phyloP scores from a whole-genome alignment of 2,797 vertebrate genomes.

The Urocyon cinereoargenteus region DNA sequence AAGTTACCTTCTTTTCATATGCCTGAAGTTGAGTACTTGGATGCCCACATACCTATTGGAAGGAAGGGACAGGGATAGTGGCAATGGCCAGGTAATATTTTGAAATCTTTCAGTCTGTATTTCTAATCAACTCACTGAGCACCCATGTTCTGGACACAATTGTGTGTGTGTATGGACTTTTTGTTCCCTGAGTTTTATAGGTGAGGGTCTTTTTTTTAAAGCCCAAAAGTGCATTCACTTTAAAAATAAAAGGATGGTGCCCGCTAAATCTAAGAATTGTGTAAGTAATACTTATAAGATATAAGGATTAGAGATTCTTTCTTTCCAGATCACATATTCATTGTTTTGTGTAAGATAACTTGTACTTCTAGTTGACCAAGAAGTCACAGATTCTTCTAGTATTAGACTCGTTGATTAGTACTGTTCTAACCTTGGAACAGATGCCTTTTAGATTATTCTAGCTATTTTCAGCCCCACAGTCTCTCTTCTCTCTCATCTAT shows the following conservation, averaged over 20 bases:
- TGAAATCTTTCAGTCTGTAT: neutral
- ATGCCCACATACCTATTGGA: neutral
- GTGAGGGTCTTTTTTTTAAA: slow-evolving; percentile 62
- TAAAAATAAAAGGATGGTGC: slow-evolving; percentile 7
- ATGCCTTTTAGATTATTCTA: slow-evolving; percentile 62
- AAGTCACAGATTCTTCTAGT: slow-evolving; percentile 35
- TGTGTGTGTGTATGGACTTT: neutral
- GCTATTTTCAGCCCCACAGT: slow-evolving; percentile 61
- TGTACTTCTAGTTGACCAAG: slow-evolving; percentile 46
- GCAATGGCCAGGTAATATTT: neutral
- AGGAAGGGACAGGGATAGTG: neutral
- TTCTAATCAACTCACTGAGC: slow-evolving; percentile 13
- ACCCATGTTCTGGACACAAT: slow-evolving; percentile 15
- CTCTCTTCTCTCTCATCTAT: slow-evolving; percentile 49
- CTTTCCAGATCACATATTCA: neutral
- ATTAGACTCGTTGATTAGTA: slow-evolving; percentile 31
- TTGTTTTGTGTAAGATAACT: slow-evolving; percentile 59
- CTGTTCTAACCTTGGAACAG: slow-evolving; percentile 46
- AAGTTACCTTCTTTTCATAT: slow-evolving; percentile 49
- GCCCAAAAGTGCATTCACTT: neutral
- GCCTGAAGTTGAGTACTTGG: slow-evolving; percentile 54
- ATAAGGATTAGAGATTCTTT: neutral
- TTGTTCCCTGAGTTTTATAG: slow-evolving; percentile 5
- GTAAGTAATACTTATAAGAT: slow-evolving; percentile 1
- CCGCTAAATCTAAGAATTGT: slow-evolving; percentile 32